Percentiles rank a stretch among this genome's conserved stretches.
These are phyloP conservation scores for Timandra comae DNA, from an alignment of 2,888 invertebrate genomes.

Conservation along the genomic window DNA sequence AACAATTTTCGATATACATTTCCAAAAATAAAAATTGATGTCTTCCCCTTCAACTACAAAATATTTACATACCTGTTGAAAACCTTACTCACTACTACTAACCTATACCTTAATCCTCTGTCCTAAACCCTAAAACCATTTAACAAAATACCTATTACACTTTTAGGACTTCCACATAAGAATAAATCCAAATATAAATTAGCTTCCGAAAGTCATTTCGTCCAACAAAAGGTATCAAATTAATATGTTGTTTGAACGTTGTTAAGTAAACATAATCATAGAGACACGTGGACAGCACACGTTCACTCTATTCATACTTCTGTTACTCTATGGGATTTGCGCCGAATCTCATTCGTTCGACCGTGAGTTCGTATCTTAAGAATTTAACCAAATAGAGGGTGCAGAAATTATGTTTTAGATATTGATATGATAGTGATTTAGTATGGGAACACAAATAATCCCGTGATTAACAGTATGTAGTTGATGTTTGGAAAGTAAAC, in stretches of 20 bases:
- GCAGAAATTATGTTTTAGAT: constrained; percentile 66
- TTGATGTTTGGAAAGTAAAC: no score
- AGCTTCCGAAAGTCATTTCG: constrained; percentile 62
- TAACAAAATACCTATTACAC: no score
- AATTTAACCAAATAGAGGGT: constrained; percentile 68
- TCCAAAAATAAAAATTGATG: no score
- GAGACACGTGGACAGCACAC: constrained; percentile 59
- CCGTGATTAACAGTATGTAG: constrained; percentile 24
- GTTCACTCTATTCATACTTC: constrained; percentile 48
- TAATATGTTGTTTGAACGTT: constrained; percentile 76
- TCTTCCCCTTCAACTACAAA: no score
- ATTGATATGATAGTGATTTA: constrained; percentile 71
- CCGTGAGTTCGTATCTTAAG: constrained; percentile 67
- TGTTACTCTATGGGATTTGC: constrained; percentile 60
- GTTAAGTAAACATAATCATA: constrained; percentile 72
- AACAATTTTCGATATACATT: no score
- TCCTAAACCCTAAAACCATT: no score
- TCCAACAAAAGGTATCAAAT: constrained; percentile 65
- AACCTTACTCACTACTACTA: no score
- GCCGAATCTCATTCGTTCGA: constrained; percentile 57
- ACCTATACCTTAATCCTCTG: no score
- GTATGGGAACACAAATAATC: constrained; percentile 63
- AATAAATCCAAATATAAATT: no score
- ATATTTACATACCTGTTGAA: no score
- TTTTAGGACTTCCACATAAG: no score